Evolutionary conservation across 2,113 vertebrate species (phyloP), one percentile per base, ranked within the genome.

Genomic region (Bagarius yarrelli): DNA sequence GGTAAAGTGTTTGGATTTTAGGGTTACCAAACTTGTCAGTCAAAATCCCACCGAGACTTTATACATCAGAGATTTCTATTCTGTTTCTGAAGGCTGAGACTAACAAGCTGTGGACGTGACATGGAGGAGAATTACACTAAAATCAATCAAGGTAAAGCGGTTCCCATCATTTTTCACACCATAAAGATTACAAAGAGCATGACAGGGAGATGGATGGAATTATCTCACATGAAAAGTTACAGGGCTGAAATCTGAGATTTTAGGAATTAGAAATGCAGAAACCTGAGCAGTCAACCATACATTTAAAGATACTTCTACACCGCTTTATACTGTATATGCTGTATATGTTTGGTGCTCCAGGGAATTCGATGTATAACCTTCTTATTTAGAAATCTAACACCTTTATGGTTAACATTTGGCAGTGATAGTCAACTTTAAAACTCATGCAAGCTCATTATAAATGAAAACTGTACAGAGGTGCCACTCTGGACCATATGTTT

Each of bases 1-100:
- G 52, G 61, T 83, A 74, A 84, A 85, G 70, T 53, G 64, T 63
- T 78, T 76, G 56, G 78, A 57, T 34, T 50, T 14, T 27, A 50
- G 56, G n/a, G 34, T 71, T 73, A 36, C 64, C 21, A 63, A 25
- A 64, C 47, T 61, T 80, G 76, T 61, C 83, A 64, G 52, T 72
- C 32, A 80, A 80, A 64, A 44, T 64, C 66, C n/a, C 57, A 64
- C 44, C 50, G 80, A 69, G 30, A 75, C 27, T 57, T 18, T 21
- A 23, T 79, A 81, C 61, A 36, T 32, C n/a, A 40, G 12, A 69
- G 78, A 56, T 34, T 23, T 55, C 30, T 56, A 27, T 50, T 64
- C 13, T 13, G 23, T 73, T 57, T 61, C 59, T 32, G 19, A 66
- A 8, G 53, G 57, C 34, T 36, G 52, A 64, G 32, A 64, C 21